phyloP scores from a whole-genome alignment of 2,888 invertebrate species.

The Dicycla oo region DNA sequence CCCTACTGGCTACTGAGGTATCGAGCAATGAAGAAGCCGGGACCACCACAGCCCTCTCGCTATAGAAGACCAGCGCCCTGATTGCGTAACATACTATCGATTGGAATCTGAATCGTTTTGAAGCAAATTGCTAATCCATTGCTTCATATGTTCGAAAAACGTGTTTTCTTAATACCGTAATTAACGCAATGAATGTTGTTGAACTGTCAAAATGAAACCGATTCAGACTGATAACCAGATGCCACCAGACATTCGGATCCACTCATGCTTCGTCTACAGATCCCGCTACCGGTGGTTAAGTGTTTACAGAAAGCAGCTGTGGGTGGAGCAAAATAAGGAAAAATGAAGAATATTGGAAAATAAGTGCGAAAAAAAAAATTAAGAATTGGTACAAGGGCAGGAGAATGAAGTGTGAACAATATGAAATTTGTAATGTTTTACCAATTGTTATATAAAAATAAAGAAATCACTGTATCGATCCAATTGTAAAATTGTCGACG shows the following conservation, averaged over 20 bases:
- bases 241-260: background rate
- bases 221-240: too few relatives aligned
- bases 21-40: background rate
- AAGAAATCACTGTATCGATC: background rate
- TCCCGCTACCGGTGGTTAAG: background rate
- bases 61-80: background rate
- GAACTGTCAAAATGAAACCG: too few relatives aligned
- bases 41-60: background rate
- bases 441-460: background rate
- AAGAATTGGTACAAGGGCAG: too few relatives aligned
- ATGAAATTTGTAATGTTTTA: background rate
- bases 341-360: too few relatives aligned
- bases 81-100: too few relatives aligned
- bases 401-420: background rate
- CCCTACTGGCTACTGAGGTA: background rate
- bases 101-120: too few relatives aligned
- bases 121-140: too few relatives aligned
- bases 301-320: background rate
- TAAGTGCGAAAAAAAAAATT: too few relatives aligned
- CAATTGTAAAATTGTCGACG: background rate
- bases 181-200: too few relatives aligned
- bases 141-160: too few relatives aligned
- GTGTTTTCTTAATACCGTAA: too few relatives aligned
- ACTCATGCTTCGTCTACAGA: background rate
- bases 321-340: background rate